Base-by-base conservation (phyloP, 2,888 invertebrate species). In the Aphrophora alni region DNA sequence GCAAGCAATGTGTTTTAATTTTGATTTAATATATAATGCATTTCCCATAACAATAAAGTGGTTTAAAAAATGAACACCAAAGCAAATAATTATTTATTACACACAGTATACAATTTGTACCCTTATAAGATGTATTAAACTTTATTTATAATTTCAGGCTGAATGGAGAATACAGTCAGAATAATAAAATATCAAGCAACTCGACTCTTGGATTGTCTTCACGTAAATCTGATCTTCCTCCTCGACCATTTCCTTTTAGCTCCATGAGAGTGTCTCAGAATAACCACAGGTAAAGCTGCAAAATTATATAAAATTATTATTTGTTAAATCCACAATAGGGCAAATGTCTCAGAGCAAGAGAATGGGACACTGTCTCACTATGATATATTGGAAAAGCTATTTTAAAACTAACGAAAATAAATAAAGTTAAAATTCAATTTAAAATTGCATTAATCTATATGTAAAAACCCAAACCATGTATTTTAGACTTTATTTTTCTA, bases 201-300 rank as follows among this genome's bases (percentile, higher is more conserved):
- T 81, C 81, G 28, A 25, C 76, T 26, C 76, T 69, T 69, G 77
- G 82, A 12, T 72, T 78, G 33, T 78, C 81, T 74, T 69, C 69
- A 44, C 69, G 76, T 33, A 81, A 81, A 33, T 68, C 69, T 14
- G 81, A 81, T 8, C 75, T 75, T 8, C 75, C 78, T 3, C 78
- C 78, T 44, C 51, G 81, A 44, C 72, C 77, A 21, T 75, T 81
- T 27, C 81, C 81, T 14, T 81, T 78, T 33, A 75, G 74, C 28
- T 81, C 81, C 0, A 75, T 81, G 81, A 51, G 81, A 27, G 68
- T 68, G 28, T 78, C 81, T 21, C 77, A 69, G 21, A 75, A 70
- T 26, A 78, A 78, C 25, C 75, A 72, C 51, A 81, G 81, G 81
- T 81, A 74, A 59, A 28, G 77, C 68, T 77, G 21, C 24, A 77